These are phyloP conservation scores for Kryptolebias ocellatus DNA, from an alignment of 2,797 vertebrate genomes.

Conservation along the genomic window DNA sequence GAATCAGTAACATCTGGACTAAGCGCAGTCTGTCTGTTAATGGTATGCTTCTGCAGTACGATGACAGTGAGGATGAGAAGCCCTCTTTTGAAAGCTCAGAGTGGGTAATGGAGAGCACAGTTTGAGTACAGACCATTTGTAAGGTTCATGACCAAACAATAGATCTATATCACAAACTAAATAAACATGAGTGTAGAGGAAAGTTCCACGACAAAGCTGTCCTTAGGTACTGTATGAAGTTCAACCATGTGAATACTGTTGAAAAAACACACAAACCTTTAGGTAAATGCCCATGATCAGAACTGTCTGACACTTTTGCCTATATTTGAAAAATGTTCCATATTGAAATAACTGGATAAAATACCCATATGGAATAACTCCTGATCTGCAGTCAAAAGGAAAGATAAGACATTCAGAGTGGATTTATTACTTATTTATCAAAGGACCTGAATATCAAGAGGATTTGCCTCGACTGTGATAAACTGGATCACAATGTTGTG, in stretches of 20 bases:
- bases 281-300: slow-evolving; percentile 60
- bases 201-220: slow-evolving; percentile 38
- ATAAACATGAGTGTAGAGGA: slow-evolving; percentile 32
- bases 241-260: slow-evolving; percentile 78
- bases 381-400: slow-evolving; percentile 41
- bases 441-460: slow-evolving; percentile 59
- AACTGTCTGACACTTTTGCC: slow-evolving; percentile 56
- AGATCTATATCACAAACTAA: slow-evolving; percentile 52
- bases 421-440: slow-evolving; percentile 59
- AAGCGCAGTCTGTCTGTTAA: slow-evolving; percentile 98
- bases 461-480: slow-evolving; percentile 60
- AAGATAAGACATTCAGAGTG: slow-evolving; percentile 56
- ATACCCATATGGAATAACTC: slow-evolving; percentile 50
- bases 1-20: slow-evolving; percentile 98
- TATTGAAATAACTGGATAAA: slow-evolving; percentile 52
- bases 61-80: slow-evolving; percentile 88
- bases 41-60: slow-evolving; percentile 95
- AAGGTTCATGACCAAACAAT: slow-evolving; percentile 44
- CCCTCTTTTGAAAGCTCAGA: slow-evolving; percentile 90
- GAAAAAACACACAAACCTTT: slow-evolving; percentile 58
- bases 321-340: slow-evolving; percentile 57
- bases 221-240: slow-evolving; percentile 76
- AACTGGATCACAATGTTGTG: slow-evolving; percentile 67
- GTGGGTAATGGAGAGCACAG: slow-evolving; percentile 98
- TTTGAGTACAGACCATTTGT: slow-evolving; percentile 76